Conservation (phyloP, 37 sponge, comb jelly and placozoan genomes). For the Beroe ovata region DNA sequence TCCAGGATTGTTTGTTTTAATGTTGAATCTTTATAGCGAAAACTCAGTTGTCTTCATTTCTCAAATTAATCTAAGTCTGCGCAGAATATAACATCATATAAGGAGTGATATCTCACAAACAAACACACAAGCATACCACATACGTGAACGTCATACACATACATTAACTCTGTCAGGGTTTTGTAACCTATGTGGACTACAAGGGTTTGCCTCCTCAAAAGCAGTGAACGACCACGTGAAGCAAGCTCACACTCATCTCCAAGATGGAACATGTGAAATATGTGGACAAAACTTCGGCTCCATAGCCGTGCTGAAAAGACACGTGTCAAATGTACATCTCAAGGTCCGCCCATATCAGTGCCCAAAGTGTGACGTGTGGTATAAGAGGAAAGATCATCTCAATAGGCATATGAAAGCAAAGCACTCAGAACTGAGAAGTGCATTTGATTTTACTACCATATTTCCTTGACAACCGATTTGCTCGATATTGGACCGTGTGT, state of each 20-base stretch:
- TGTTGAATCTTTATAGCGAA: too few relatives aligned
- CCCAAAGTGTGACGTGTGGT: neutral
- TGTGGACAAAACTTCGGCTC: slow-evolving; percentile 5
- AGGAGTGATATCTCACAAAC: too few relatives aligned
- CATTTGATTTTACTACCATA: too few relatives aligned
- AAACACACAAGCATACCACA: too few relatives aligned
- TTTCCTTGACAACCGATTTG: too few relatives aligned
- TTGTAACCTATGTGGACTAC: neutral
- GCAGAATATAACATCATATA: too few relatives aligned
- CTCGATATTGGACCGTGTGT: too few relatives aligned
- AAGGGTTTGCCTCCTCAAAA: neutral
- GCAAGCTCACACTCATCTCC: neutral
- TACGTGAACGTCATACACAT: too few relatives aligned
- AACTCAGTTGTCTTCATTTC: too few relatives aligned
- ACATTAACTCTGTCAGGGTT: too few relatives aligned
- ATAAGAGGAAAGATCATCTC: slow-evolving; percentile 16
- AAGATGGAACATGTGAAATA: neutral
- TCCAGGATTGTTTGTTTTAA: too few relatives aligned
- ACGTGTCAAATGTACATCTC: slow-evolving; percentile 7
- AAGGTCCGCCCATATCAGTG: slow-evolving; percentile 28
- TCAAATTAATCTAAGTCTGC: too few relatives aligned
- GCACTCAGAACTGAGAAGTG: slow-evolving; percentile 2
- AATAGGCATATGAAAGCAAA: neutral
- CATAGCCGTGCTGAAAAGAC: neutral
- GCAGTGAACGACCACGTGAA: neutral